Evolutionary conservation across 2,888 invertebrate genomes (phyloP), one percentile per base, ranked within the genome.

Genomic region (Nephrotoma appendiculata): DNA sequence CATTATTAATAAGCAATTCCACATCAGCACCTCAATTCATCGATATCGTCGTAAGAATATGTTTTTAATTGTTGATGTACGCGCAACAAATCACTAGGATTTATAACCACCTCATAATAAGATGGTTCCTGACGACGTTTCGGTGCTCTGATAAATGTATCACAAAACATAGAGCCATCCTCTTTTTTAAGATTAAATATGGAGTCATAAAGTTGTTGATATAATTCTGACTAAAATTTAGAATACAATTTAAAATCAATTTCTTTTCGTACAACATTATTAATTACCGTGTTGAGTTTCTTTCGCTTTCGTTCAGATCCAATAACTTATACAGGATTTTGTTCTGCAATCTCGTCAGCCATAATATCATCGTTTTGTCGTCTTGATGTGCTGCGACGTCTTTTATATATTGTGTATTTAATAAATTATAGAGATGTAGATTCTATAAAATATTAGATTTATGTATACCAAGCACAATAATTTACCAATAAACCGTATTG

Each of bases 1-100:
- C 98, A 92, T 99, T 99, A 89, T 95, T 96, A 43, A 98, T 96
- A 89, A 99, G 94, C 48, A 98, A 93, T 90, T 98, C 97, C 88
- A 99, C 95, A 91, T 99, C 99, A 7, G 94, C 94, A 57, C 97
- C 97, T 95, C 88, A 99, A 92, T 90, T 98, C 98, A 44, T 98
- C 98, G 88, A 99, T 94, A 90, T 98, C 98, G 89, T 96, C 96
- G 91, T 99, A 99, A 87, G 98, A 98, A 89, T 99, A 99, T 0
- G 97, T 98, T 94, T 98, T 98, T 9, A 99, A 92, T 91, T 99
- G 99, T 90, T 98, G 98, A 91, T 99, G 98, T 3, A 99, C 98
- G 92, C 94, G 89, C 6, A 98, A 92, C 90, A 99, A 93, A 91
- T 99, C 99, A 90, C 99, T 99, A 1, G 99, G 99, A 90, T 97